phyloP scores from a whole-genome alignment of 2,888 invertebrate genomes.

The Dasypolia templi region DNA sequence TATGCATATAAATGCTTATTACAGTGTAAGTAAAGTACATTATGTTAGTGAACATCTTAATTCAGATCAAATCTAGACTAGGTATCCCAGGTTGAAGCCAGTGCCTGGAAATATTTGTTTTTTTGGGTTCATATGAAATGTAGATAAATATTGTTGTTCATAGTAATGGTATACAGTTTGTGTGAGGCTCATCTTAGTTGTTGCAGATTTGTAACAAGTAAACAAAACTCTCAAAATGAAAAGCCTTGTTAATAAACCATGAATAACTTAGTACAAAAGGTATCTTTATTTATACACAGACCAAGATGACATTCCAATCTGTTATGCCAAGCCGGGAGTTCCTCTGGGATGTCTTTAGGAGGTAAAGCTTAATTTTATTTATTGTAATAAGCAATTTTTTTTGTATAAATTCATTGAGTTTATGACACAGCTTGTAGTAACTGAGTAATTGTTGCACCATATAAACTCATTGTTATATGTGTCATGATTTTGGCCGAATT shows the following conservation, averaged over 20 bases:
- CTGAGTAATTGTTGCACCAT: constrained; percentile 42
- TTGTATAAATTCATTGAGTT: neutral
- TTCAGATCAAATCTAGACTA: neutral
- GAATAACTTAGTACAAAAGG: neutral
- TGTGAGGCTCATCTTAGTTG: neutral
- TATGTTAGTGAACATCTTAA: neutral
- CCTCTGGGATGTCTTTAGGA: constrained; percentile 95
- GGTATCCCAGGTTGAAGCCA: neutral
- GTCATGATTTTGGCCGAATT: neutral
- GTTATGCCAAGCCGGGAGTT: constrained; percentile 94
- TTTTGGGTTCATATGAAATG: neutral
- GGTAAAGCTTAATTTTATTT: constrained; percentile 82
- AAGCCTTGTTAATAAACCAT: neutral
- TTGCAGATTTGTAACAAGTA: neutral
- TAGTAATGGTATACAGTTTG: neutral
- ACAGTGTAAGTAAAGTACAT: neutral
- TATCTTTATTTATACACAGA: constrained; percentile 38
- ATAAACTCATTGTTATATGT: constrained; percentile 17
- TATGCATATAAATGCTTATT: neutral
- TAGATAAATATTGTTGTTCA: neutral
- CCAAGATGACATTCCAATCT: constrained; percentile 89
- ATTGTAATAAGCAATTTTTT: neutral
- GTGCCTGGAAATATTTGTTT: neutral
- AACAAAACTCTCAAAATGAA: neutral
- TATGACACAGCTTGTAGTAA: constrained; percentile 30